Base-by-base conservation (phyloP, 1,140 invertebrate species). In the Telenomus remus region DNA sequence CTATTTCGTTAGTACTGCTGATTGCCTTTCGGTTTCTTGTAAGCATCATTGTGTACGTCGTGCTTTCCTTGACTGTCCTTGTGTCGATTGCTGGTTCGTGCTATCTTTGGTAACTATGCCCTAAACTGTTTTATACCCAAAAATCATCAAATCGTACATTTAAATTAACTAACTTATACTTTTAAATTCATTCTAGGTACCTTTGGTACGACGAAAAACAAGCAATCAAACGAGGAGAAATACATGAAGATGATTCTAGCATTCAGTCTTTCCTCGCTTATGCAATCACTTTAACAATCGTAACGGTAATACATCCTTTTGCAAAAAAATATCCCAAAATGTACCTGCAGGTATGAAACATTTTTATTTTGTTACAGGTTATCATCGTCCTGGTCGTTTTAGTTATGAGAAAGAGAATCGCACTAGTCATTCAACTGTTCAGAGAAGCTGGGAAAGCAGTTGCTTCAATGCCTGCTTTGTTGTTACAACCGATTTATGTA, bases 381-480 rank as follows among this genome's bases (percentile, higher is more conserved):
- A 82, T 93, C 42, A 88, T 93, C 37, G 66, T 93, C 48, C 68
- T 94, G n/a, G 84, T 95, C 0, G 86, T 95, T 4, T 78, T 95
- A 14, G 91, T 92, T 0, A 91, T 95, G 92, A 89, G 94, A 77
- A 94, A 93, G 79, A 87, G 94, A 54, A 92, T 95, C 49, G 84
- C 88, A 27, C 84, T 95, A 49, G 93, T 94, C 0, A 90, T 93
- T 27, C 89, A 91, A 42, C 86, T 95, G 34, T 95, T 95, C 80
- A 89, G 90, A 61, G 94, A 95, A 87, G 92, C 94, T 13, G 94
- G 93, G 50, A 93, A 93, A 84, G 93, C 93, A 7, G 86, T 95
- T 9, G 85, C 85, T 14, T 84, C 90, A 4, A 93, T 95, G 90
- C 94, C 94, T 1, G 81, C 91, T 3, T 83, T 95, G n/a, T 85